Conservation (phyloP, 2,888 invertebrate species). For the Apamea crenata region DNA sequence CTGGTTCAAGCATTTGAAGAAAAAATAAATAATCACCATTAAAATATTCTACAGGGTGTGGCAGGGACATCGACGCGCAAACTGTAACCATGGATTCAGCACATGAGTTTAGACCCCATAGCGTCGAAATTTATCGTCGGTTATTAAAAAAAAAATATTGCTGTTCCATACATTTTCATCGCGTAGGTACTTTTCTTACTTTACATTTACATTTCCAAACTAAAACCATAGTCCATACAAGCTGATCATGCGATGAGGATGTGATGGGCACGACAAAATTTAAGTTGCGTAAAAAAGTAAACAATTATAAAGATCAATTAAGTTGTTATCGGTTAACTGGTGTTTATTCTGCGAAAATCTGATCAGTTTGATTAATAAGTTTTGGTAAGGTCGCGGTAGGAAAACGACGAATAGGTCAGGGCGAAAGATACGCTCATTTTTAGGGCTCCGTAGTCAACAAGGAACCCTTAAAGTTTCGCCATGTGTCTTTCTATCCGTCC, state of each 20-base stretch:
- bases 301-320: constrained; percentile 20
- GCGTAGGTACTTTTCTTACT: too few species aligned
- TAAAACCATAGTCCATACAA: not conserved
- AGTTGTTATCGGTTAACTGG: constrained; percentile 18
- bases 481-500: too few species aligned
- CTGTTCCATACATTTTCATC: too few species aligned
- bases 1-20: not conserved
- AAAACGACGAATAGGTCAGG: not conserved
- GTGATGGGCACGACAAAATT: constrained; percentile 3
- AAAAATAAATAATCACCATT: not conserved
- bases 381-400: not conserved
- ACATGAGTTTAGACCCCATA: too few species aligned
- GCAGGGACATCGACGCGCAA: too few species aligned
- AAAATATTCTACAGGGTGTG: not conserved
- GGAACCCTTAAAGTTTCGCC: too few species aligned
- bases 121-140: too few species aligned
- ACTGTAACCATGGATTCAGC: too few species aligned
- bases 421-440: too few species aligned
- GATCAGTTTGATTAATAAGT: not conserved
- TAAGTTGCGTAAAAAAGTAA: constrained; percentile 24
- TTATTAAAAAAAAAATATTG: too few species aligned
- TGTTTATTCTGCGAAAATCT: constrained; percentile 32
- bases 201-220: too few species aligned
- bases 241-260: constrained; percentile 23
- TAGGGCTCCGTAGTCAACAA: too few species aligned